Evolutionary conservation across 2,888 invertebrate genomes (phyloP), one percentile per base, ranked within the genome.

Genomic region (Apoda limacodes): DNA sequence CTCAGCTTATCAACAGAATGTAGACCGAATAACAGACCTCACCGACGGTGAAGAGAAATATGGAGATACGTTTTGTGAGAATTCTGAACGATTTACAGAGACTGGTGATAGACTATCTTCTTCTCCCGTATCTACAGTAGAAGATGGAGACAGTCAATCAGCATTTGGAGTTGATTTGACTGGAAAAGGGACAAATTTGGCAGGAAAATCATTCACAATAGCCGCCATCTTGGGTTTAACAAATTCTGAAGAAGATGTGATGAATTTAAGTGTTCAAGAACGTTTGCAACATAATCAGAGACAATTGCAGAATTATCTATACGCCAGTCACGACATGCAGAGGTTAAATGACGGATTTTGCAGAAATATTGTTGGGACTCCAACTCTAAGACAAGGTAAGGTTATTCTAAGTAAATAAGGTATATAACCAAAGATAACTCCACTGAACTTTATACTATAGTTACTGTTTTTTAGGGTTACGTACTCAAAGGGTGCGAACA

Each of bases 161-260:
- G 58, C 67, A 0, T 72, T 65, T 33, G 80, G 78, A 2, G 80
- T 78, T 2, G 80, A 80, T 35, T 51, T 80, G 45, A 71, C 71
- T 1, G 78, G 75, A 1, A 80, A 78, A 46, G 59, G 59, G 1
- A 75, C 74, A 0, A 67, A 60, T 55, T 64, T 80, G 39, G 70
- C 61, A 22, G 85, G 87, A 22, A 90, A 89, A 54, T 91, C 92
- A 4, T 94, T 94, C 52, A 93, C 93, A 13, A 94, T 94, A 47
- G 93, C 93, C 41, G 92, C 93, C 40, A 93, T 93, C 51, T 84
- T 94, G 48, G 93, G 93, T 0, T 63, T 92, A 41, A 87, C 88
- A 33, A 85, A 74, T 25, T 45, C 60, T 1, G 76, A 76, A 4
- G 74, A 75, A 4, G 75, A 78, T 49, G 78, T 68, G 4, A 83